Evolutionary conservation across 2,113 vertebrate species (phyloP), one percentile per base, ranked within the genome.

Genomic region (Archilochus colubris): DNA sequence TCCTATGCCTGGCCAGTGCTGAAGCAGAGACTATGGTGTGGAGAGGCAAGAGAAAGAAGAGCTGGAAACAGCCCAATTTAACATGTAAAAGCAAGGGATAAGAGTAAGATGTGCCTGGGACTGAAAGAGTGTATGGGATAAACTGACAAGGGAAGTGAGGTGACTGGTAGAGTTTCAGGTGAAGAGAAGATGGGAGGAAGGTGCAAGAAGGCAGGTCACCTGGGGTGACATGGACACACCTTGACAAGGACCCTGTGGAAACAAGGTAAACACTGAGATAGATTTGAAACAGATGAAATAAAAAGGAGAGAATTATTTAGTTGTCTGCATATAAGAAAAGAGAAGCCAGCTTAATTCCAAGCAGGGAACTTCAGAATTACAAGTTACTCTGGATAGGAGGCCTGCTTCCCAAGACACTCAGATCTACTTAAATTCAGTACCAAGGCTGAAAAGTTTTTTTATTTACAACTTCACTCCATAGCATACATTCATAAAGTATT

Each of bases 1-100:
- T 13, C 8, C 69, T 25, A 23, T 33, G 25, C 61, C 61, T 75
- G 5, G 23, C 20, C 30, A 48, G 33, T 0, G 3, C 19, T 30
- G 23, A 43, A 53, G 53, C 1, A 1, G 38, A 88, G 27, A 25
- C 21, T 8, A 14, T 2, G 0, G 2, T 22, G 24, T 1, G 43
- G 33, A 15, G 11, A 75, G 22, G 38, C 31, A 44, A 66, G 40
- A 67, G 7, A 25, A 86, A 44, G 17, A 43, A 25, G n/a, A 38
- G 44, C 17, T 15, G 21, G n/a, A 70, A 75, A 25, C 7, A 48
- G 30, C 13, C 15, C 38, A 55, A 30, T 14, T 51, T 22, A n/a
- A 63, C 10, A 15, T 4, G 8, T 24, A 72, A 77, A 69, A 30
- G 4, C 6, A 57, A 59, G 10, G 22, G 21, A 15, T 38, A 51